A percentile compares a stretch with the other conserved stretches of the same genome.
These are phyloP conservation scores for Seira musarum DNA, from an alignment of 2,888 invertebrate genomes.

Conservation along the genomic window DNA sequence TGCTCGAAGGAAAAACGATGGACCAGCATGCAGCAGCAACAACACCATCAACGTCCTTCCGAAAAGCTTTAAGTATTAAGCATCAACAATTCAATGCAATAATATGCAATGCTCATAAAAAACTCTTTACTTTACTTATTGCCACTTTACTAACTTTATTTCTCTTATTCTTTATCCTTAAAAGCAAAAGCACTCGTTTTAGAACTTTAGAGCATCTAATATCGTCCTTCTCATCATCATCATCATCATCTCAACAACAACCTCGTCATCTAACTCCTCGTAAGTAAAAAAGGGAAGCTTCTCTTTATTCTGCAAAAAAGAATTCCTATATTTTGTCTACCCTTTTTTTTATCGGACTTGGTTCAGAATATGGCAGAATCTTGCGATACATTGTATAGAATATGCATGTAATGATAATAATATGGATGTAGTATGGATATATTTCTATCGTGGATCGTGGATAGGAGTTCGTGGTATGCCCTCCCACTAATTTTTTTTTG, in stretches of 20 bases:
- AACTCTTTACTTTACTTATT: slow-evolving; percentile 15
- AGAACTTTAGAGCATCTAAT: not conserved
- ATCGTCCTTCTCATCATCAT: slow-evolving; percentile 18
- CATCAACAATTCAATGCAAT: slow-evolving; percentile 15
- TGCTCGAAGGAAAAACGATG: not conserved
- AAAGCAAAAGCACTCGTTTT: slow-evolving; percentile 8
- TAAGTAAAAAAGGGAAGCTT: slow-evolving; percentile 21
- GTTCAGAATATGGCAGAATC: not conserved
- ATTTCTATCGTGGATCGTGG: slow-evolving; percentile 11
- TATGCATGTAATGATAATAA: no score
- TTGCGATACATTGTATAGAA: not conserved
- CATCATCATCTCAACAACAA: not conserved
- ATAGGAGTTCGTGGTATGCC: slow-evolving; percentile 12
- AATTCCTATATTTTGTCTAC: slow-evolving; percentile 16
- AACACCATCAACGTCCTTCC: not conserved
- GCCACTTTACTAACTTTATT: slow-evolving; percentile 3
- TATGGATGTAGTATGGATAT: no score
- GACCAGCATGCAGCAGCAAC: not conserved
- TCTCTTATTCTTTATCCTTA: not conserved
- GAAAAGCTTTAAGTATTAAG: not conserved
- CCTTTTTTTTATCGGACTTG: slow-evolving; percentile 7
- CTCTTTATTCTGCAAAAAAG: slow-evolving; percentile 25
- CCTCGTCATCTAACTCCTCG: not conserved
- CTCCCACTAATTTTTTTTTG: slow-evolving; percentile 1
- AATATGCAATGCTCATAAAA: slow-evolving; percentile 13